phyloP scores from a whole-genome alignment of 1,140 invertebrate species.

The Rhyacophila brunnea region DNA sequence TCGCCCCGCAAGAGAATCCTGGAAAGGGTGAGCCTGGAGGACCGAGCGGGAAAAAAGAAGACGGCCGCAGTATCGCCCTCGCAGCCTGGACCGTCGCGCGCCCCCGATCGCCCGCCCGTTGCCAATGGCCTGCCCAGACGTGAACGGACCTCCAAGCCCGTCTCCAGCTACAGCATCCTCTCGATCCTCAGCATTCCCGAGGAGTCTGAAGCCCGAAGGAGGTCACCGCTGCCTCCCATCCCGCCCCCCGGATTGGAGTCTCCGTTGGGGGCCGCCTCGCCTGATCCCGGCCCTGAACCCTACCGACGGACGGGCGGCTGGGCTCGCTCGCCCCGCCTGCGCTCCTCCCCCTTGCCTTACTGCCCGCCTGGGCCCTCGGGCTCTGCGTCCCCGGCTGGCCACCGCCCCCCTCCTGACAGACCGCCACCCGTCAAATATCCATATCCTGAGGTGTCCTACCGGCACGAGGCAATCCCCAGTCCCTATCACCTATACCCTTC shows the following conservation, averaged over 20 bases:
- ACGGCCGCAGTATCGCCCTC: conserved; percentile 41
- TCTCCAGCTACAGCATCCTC: conserved; percentile 75
- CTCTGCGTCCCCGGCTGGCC: conserved; percentile 35
- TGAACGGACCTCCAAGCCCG: conserved; percentile 47
- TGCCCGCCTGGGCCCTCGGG: conserved; percentile 39
- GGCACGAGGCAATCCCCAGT: conserved; percentile 32
- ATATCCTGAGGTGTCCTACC: conserved; percentile 35
- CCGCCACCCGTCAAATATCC: conserved; percentile 37
- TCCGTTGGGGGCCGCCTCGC: conserved; percentile 44
- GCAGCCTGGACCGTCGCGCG: conserved; percentile 39
- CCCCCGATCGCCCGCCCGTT: conserved; percentile 33
- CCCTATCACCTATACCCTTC: conserved; percentile 40
- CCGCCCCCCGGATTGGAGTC: conserved; percentile 35
- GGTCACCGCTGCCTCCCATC: not conserved
- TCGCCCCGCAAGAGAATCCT: conserved; percentile 73
- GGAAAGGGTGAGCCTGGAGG: conserved; percentile 70
- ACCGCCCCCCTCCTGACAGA: conserved; percentile 38
- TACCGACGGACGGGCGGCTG: not conserved
- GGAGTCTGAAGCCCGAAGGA: conserved; percentile 35
- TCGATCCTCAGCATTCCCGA: conserved; percentile 64
- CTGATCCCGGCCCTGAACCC: conserved; percentile 42
- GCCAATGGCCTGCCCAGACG: conserved; percentile 38
- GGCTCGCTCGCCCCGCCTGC: not conserved
- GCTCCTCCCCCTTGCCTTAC: conserved; percentile 40
- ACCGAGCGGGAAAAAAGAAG: conserved; percentile 52